Conservation (phyloP, 23 tunicate genomes). For the Styela plicata region DNA sequence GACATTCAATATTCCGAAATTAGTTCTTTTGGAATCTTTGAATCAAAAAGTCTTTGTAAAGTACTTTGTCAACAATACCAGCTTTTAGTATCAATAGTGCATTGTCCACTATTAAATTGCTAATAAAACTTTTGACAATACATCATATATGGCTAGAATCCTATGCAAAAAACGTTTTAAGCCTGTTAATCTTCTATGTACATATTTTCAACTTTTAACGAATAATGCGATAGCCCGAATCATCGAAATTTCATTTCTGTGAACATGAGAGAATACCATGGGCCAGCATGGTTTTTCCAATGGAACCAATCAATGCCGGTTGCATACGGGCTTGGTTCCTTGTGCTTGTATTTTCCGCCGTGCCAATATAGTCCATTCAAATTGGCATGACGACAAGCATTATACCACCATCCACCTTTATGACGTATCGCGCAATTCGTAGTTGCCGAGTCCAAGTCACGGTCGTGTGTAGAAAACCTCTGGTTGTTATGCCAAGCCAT, state of each 20-base stretch:
- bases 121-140: no score
- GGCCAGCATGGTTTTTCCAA: background rate
- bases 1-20: no score
- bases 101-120: no score
- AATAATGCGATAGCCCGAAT: no score
- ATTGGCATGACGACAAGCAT: background rate
- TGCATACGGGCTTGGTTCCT: background rate
- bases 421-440: background rate
- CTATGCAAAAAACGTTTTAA: no score
- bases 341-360: background rate
- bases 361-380: background rate
- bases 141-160: no score
- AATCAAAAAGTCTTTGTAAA: no score
- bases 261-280: background rate
- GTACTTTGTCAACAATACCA: no score
- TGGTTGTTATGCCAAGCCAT: background rate
- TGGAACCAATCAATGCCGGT: background rate
- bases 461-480: background rate
- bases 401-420: background rate
- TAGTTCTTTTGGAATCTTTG: no score
- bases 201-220: background rate
- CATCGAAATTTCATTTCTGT: background rate
- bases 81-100: no score
- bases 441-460: background rate
- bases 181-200: no score